These are phyloP conservation scores for Hybognathus amarus DNA, from an alignment of 2,797 vertebrate genomes.

Conservation along the genomic window DNA sequence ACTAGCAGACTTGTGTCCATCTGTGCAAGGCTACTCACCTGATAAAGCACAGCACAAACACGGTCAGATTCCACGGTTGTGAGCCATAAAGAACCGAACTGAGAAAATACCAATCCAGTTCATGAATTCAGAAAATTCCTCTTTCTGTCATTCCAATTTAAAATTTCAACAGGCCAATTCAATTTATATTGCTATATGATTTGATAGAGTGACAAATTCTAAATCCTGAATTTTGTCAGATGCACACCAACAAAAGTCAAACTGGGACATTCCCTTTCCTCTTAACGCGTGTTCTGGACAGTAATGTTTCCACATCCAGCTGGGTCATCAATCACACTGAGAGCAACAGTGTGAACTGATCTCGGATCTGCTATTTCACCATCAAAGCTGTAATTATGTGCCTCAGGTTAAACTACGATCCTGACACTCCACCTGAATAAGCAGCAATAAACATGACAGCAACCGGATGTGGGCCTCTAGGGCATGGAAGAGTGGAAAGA, in stretches of 20 bases:
- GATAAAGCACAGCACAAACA: conserved; percentile 27
- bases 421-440: conserved; percentile 57
- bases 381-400: conserved; percentile 51
- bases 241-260: conserved; percentile 47
- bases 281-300: conserved; percentile 28
- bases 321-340: conserved; percentile 47
- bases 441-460: conserved; percentile 42
- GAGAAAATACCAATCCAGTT: neutral
- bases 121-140: neutral
- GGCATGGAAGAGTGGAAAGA: conserved; percentile 28
- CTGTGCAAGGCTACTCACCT: conserved; percentile 26
- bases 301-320: conserved; percentile 43
- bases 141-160: neutral
- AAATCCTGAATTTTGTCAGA: conserved; percentile 16
- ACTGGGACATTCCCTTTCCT: conserved; percentile 26
- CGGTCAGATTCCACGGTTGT: neutral
- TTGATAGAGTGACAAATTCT: neutral
- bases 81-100: neutral
- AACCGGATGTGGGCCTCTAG: conserved; percentile 30
- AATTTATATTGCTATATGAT: neutral
- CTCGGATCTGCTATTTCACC: conserved; percentile 41
- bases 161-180: neutral
- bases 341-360: conserved; percentile 34
- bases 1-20: conserved; percentile 34
- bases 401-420: conserved; percentile 48